Conservation (phyloP, 2,888 invertebrate species). For the Orgyia antiqua region DNA sequence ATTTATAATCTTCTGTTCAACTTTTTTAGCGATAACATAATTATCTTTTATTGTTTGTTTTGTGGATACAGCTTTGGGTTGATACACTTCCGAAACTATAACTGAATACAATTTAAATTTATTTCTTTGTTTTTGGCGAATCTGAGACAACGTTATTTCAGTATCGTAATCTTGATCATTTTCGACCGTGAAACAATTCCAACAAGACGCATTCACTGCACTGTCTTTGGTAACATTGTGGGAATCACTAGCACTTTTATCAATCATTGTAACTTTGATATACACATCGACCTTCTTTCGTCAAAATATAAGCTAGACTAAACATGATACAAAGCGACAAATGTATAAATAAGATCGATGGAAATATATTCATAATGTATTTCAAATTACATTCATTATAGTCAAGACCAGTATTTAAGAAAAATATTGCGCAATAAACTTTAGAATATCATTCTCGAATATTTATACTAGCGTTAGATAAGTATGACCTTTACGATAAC, state of each 20-base stretch:
- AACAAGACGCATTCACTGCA: slow-evolving; percentile 48
- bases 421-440: slow-evolving; percentile 41
- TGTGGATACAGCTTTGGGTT: slow-evolving; percentile 53
- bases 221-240: slow-evolving; percentile 25
- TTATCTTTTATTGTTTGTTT: slow-evolving; percentile 59
- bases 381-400: slow-evolving; percentile 49
- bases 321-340: slow-evolving; percentile 31
- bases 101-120: slow-evolving; percentile 58
- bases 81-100: slow-evolving; percentile 51
- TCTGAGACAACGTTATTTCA: slow-evolving; percentile 42
- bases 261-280: slow-evolving; percentile 17
- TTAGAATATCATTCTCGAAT: slow-evolving; percentile 24
- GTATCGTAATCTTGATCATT: slow-evolving; percentile 28
- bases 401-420: slow-evolving; percentile 37
- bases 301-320: slow-evolving; percentile 35
- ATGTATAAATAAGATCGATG: slow-evolving; percentile 46
- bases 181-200: slow-evolving; percentile 57
- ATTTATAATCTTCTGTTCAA: slow-evolving; percentile 43
- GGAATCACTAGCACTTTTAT: slow-evolving; percentile 26
- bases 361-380: slow-evolving; percentile 38
- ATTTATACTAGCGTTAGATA: too few relatives aligned
- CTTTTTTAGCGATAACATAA: slow-evolving; percentile 48
- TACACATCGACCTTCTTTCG: too few relatives aligned
- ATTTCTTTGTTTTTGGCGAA: slow-evolving; percentile 46
- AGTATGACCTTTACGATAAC: not conserved